These are phyloP conservation scores for Whitmania pigra DNA, from an alignment of 1,140 invertebrate genomes.

Conservation along the genomic window DNA sequence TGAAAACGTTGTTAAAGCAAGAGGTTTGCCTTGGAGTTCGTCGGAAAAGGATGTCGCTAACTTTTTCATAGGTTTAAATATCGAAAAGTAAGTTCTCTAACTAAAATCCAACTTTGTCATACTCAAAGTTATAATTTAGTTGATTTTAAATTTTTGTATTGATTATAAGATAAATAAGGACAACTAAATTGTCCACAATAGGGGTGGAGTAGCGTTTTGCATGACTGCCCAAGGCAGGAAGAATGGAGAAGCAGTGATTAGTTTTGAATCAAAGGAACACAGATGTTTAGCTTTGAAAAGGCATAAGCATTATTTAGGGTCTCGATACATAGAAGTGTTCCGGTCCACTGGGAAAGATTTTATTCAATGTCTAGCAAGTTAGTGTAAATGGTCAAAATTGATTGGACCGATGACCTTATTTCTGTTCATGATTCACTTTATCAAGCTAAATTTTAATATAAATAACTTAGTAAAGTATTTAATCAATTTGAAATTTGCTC, in stretches of 20 bases:
- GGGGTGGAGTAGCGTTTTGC: neutral
- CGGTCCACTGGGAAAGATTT: neutral
- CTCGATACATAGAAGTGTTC: constrained; percentile 1
- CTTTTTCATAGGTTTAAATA: constrained; percentile 5
- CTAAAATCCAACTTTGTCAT: neutral
- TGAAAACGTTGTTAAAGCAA: neutral
- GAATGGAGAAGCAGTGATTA: neutral
- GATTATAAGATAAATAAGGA: neutral
- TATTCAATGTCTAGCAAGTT: neutral
- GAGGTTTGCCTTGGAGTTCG: neutral
- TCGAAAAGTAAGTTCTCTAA: neutral
- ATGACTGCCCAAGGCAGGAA: neutral
- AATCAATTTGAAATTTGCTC: neutral
- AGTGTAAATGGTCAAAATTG: too few relatives aligned
- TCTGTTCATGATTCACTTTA: neutral
- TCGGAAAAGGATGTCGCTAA: neutral
- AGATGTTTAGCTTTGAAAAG: neutral
- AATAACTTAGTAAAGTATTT: neutral
- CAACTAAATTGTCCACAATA: constrained; percentile 1
- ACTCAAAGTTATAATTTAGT: neutral
- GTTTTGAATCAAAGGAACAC: neutral
- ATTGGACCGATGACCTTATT: too few relatives aligned
- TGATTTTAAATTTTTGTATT: neutral
- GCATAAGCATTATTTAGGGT: neutral
- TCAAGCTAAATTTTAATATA: too few relatives aligned